Base-by-base conservation (phyloP, 2,888 invertebrate species). In the Nasonovia ribisnigri region DNA sequence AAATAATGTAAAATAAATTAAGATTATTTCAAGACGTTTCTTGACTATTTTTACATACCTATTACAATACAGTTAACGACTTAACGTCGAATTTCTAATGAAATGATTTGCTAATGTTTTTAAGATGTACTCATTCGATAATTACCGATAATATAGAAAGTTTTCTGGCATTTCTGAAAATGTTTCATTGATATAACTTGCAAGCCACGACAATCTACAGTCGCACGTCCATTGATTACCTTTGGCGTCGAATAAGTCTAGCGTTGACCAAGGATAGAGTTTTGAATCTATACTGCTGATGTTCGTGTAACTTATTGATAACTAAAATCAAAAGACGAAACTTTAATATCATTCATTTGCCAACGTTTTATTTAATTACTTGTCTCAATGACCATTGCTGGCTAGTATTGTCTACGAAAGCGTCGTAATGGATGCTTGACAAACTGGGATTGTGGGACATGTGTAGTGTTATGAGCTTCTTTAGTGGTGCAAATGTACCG, bases 141-240 rank as follows among this genome's bases (percentile, higher is more conserved):
- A 29, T 67, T 67, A 93, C 93, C 93, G 67, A 43, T 93, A 93
- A 36, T 93, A 87, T 13, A 90, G 42, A 43, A 93, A n/a, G 11
- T 20, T 86, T 51, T 93, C 93, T 1, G 93, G 93, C 5, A 67
- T 51, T n/a, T 93, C 42, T 29, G 43, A 29, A 43, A 93, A 93
- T 43, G 93, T 86, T n/a, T 92, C 8, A 36, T 91, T 91, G 36
- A 94, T 88, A 26, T 94, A 94, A 60, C 77, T 57, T 29, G 94
- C 92, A 95, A 97, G 95, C 96, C 97, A 97, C 95, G 97, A 96
- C 95, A 97, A 95, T 77, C 96, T 96, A 95, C 97, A 97, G 94
- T 96, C 95, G 95, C 97, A 97, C 94, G 96, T 95, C 96, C 97
- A 97, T 1, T 97, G 97, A 95, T 97, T 97, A 94, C 96, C 96